These are phyloP conservation scores for Dimorphilus gyrociliatus DNA, from an alignment of 2,888 invertebrate genomes.

Conservation along the genomic window DNA sequence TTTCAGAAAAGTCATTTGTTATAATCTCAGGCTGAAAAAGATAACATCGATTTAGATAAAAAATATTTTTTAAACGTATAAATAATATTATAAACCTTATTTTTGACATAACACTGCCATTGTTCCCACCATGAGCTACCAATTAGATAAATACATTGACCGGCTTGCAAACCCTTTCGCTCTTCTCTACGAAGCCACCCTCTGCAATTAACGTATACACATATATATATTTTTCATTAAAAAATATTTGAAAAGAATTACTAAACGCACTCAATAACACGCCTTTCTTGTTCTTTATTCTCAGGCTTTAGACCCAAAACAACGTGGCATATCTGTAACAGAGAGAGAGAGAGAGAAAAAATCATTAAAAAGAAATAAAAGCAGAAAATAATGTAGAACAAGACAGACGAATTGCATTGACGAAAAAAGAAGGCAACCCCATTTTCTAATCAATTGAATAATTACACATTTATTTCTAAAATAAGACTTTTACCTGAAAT, in stretches of 20 bases:
- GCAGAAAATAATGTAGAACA: background rate
- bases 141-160: slow-evolving; percentile 77
- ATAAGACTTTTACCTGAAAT: slow-evolving; percentile 37
- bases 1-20: no score
- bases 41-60: no score
- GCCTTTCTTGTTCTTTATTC: slow-evolving; percentile 57
- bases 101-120: slow-evolving; percentile 55
- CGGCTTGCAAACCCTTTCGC: slow-evolving; percentile 54
- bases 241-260: background rate
- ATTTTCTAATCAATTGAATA: no score
- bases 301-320: slow-evolving; percentile 65
- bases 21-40: no score
- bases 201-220: slow-evolving; percentile 35
- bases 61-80: no score
- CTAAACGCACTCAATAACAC: slow-evolving; percentile 29
- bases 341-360: slow-evolving; percentile 2
- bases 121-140: slow-evolving; percentile 68
- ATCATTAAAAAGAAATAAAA: slow-evolving; percentile 1
- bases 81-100: slow-evolving; percentile 12
- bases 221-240: slow-evolving; percentile 1
- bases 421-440: no score
- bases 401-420: no score
- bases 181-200: slow-evolving; percentile 67
- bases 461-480: no score
- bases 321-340: slow-evolving; percentile 56